Base-by-base conservation (phyloP, 2,888 invertebrate genomes). In the Watsonalla binaria region DNA sequence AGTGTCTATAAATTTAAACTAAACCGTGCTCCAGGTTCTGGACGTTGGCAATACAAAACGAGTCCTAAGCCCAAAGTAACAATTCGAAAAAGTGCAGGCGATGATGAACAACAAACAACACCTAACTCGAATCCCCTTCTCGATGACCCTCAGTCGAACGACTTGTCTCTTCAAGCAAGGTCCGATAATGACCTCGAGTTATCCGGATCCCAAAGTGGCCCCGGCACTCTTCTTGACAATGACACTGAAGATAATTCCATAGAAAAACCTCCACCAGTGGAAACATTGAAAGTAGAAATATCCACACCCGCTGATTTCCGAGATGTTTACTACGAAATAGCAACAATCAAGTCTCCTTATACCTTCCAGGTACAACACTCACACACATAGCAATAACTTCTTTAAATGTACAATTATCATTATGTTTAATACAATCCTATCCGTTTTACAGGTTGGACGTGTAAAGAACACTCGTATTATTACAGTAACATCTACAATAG, bases 41-140 rank as follows among this genome's bases (percentile, higher is more conserved):
- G 97, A 52, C 93, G 97, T 65, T 97, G 97, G 97, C 96, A 96
- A 69, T 97, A 97, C 82, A 97, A 96, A 86, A 96, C 97, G 8
- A 95, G 96, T 33, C 94, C 96, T 0, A 97, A 96, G 80, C 97
- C 97, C 5, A 93, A 96, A 78, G 94, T 97, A 7, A 94, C 94
- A 51, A 96, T 97, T 63, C 92, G 96, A 52, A 95, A 96, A 75
- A 92, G 93, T 66, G 91, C 90, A 52, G 92, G 92, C 54, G 92
- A 92, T 54, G 92, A 92, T 56, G 88, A 88, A 33, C 78, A 81
- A 61, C 89, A 84, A 72, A 88, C 90, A 58, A 91, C 90, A 51
- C 90, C 90, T 15, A 83, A 85, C 58, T 66, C 84, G 35, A 86
- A 88, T 59, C 83, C 89, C 57, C 80, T 90, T 52, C 63, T 84